These are phyloP conservation scores for Drymonia ruficornis DNA, from an alignment of 2,888 invertebrate species.

Conservation along the genomic window DNA sequence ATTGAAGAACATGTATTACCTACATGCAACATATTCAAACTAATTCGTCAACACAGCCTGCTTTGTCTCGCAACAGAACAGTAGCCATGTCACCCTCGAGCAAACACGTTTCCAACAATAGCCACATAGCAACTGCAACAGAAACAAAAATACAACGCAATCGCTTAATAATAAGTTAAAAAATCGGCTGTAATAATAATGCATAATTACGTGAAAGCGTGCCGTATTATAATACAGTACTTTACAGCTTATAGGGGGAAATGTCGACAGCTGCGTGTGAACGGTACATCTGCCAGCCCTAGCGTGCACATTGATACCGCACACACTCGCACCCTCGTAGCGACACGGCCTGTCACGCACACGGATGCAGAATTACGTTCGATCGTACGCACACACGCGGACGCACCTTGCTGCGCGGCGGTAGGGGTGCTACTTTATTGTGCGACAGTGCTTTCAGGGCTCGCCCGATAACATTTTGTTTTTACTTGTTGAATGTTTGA, in stretches of 20 bases:
- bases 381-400: slow-evolving; percentile 33
- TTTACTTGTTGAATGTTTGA: slow-evolving; percentile 84
- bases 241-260: slow-evolving; percentile 60
- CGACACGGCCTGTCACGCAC: slow-evolving; percentile 34
- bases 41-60: neutral
- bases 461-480: slow-evolving; percentile 78
- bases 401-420: slow-evolving; percentile 49
- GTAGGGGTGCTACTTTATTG: slow-evolving; percentile 70
- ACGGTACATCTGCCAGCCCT: slow-evolving; percentile 75
- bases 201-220: slow-evolving; percentile 81
- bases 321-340: slow-evolving; percentile 39
- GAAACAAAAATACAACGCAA: slow-evolving; percentile 60
- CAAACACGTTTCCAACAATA: slow-evolving; percentile 24
- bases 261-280: slow-evolving; percentile 75
- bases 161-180: slow-evolving; percentile 64
- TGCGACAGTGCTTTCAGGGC: slow-evolving; percentile 58
- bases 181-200: slow-evolving; percentile 74
- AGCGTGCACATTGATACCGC: slow-evolving; percentile 46
- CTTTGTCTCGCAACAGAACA: neutral
- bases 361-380: slow-evolving; percentile 26
- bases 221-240: slow-evolving; percentile 70
- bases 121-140: slow-evolving; percentile 65
- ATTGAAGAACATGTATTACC: too few species aligned
- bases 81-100: slow-evolving; percentile 15
- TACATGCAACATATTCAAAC: too few species aligned